phyloP scores from a whole-genome alignment of 2,888 invertebrate genomes.

The Lydus trimaculatus region DNA sequence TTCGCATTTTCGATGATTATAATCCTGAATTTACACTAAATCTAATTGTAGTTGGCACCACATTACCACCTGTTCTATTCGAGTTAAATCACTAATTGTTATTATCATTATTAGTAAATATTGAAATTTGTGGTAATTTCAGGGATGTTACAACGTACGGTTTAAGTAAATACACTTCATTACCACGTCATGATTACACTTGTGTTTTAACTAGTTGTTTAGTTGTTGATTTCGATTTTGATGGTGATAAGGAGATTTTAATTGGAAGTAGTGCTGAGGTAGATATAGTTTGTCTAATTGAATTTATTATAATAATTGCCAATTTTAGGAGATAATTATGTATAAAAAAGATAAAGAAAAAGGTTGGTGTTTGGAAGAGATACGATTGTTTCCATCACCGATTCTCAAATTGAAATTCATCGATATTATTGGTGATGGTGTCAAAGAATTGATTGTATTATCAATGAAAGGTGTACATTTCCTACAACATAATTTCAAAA shows the following conservation, averaged over 20 bases:
- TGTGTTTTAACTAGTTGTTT: conserved; percentile 69
- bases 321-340: conserved; percentile 62
- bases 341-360: conserved; percentile 60
- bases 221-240: conserved; percentile 74
- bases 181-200: conserved; percentile 64
- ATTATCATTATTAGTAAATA: not conserved
- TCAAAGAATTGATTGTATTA: conserved; percentile 70
- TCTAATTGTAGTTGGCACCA: conserved; percentile 65
- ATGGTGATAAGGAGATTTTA: conserved; percentile 72
- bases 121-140: conserved; percentile 22
- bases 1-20: conserved; percentile 60
- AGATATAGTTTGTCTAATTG: conserved; percentile 55
- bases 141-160: conserved; percentile 64
- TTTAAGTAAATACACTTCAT: conserved; percentile 59
- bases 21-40: conserved; percentile 57
- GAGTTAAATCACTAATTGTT: conserved; percentile 61
- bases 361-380: conserved; percentile 62
- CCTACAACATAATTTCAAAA: conserved; percentile 49
- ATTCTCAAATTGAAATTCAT: conserved; percentile 68
- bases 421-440: conserved; percentile 72
- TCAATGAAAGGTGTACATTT: conserved; percentile 72
- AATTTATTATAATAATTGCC: not conserved
- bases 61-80: conserved; percentile 67
- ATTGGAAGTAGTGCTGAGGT: conserved; percentile 74
- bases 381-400: conserved; percentile 67